Base-by-base conservation (phyloP, 2,797 vertebrate species). In the Okamejei kenojei region DNA sequence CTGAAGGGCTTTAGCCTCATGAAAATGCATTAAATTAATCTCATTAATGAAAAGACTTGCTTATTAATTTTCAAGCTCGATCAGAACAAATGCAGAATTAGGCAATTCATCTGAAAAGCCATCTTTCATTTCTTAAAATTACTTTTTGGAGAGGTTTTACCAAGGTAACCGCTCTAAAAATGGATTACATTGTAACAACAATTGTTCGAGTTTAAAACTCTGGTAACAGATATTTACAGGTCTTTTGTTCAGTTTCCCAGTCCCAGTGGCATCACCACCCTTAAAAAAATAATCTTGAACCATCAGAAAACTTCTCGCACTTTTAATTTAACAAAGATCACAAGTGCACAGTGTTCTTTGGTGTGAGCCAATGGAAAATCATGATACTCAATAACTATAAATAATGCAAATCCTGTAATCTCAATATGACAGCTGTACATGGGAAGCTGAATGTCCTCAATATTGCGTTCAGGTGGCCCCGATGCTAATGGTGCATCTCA, bases 251-350 rank as follows among this genome's bases (percentile, higher is more conserved):
- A 7, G 15, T 8, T 32, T 19, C 61, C 21, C 29, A 3, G 65
- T 68, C 10, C 17, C 17, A 74, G 21, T 21, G 19, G 3, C 3
- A 32, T 17, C 7, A 19, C 82, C 58, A 86, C 61, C n/a, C 32
- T 88, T 88, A 68, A 63, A 32, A 32, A 88, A 88, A 35, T 29
- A 88, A 82, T 26, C 65, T 17, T 32, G n/a, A 61, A 65, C 2
- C 2, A 88, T 35, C 32, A 88, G 61, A n/a, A 88, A 88, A 88
- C 61, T 32, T 88, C 61, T 21, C 84, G 61, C 61, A 88, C n/a
- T 17, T 35, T 35, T 68, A 88, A 88, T 88, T 7, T 88, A 19
- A 88, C 61, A 68, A 65, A 17, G 84, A 88, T 88, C 84, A 88
- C 7, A 32, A 32, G 32, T 8, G 13, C n/a, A 35, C 6, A 68